Percentiles rank a stretch among this genome's conserved stretches.
Conservation (phyloP, 1,140 invertebrate genomes). For the Aplysia californica region DNA sequence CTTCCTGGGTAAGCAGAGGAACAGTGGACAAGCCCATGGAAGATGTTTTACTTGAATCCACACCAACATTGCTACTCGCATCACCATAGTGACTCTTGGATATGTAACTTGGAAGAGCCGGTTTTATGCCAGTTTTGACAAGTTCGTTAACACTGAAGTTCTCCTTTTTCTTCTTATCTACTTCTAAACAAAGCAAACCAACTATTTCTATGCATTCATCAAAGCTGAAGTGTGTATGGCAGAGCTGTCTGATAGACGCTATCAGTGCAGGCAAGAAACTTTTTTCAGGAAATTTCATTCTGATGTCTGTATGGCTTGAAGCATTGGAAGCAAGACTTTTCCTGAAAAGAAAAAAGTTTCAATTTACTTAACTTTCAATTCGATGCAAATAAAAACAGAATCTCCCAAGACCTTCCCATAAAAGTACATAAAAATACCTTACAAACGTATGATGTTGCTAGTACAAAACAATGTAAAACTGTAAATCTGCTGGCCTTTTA, state of each 20-base stretch:
- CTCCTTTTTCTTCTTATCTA: slow-evolving; percentile 36
- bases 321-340: neutral
- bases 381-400: too few relatives aligned
- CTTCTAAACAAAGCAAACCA: slow-evolving; percentile 36
- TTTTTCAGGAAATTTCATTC: slow-evolving; percentile 1
- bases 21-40: too few relatives aligned
- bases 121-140: slow-evolving; percentile 3
- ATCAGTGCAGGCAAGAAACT: slow-evolving; percentile 31
- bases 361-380: too few relatives aligned
- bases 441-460: too few relatives aligned
- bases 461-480: too few relatives aligned
- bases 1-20: too few relatives aligned
- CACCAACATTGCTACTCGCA: too few relatives aligned
- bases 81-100: neutral
- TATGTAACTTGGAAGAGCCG: neutral
- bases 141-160: slow-evolving; percentile 36
- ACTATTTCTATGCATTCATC: slow-evolving; percentile 35
- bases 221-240: slow-evolving; percentile 33
- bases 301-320: neutral
- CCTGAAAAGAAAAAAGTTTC: slow-evolving; percentile 1
- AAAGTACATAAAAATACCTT: too few relatives aligned
- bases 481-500: too few relatives aligned
- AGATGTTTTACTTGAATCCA: too few relatives aligned
- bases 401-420: too few relatives aligned
- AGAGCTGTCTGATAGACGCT: slow-evolving; percentile 24